Evolutionary conservation across 2,797 vertebrate genomes (phyloP).

Genomic region (Xenentodon cancila): DNA sequence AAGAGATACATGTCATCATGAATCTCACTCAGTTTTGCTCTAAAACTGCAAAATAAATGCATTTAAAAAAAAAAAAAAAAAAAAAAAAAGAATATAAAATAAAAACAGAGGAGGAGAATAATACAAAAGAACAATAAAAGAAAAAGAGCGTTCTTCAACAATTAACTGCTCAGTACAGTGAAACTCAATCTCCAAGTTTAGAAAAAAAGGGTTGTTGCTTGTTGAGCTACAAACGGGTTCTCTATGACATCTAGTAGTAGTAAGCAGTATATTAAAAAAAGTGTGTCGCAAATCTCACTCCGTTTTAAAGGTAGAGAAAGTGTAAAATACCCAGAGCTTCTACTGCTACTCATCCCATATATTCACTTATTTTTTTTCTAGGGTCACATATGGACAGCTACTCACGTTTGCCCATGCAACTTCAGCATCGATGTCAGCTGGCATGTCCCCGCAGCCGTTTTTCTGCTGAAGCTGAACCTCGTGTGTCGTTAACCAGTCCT

Average conservation of each 20-base stretch:
- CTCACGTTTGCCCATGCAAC: slow-evolving; percentile 95
- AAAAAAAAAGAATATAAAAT: no score
- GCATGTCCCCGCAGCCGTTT: slow-evolving; percentile 85
- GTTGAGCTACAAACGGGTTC: neutral
- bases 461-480: slow-evolving; percentile 89
- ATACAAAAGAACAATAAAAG: no score
- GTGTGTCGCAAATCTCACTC: neutral
- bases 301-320: neutral
- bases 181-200: neutral
- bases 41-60: no score
- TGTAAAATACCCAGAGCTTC: neutral
- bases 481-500: slow-evolving; percentile 87
- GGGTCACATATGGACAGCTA: neutral
- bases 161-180: no score
- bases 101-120: no score
- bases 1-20: no score
- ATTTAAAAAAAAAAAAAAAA: no score
- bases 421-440: slow-evolving; percentile 90
- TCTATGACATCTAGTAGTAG: slow-evolving; percentile 38
- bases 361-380: neutral
- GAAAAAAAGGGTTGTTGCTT: neutral
- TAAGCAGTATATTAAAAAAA: neutral
- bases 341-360: neutral
- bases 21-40: no score
- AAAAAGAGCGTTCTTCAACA: neutral